phyloP scores from a whole-genome alignment of 2,888 invertebrate species.

The Neoascia interrupta region DNA sequence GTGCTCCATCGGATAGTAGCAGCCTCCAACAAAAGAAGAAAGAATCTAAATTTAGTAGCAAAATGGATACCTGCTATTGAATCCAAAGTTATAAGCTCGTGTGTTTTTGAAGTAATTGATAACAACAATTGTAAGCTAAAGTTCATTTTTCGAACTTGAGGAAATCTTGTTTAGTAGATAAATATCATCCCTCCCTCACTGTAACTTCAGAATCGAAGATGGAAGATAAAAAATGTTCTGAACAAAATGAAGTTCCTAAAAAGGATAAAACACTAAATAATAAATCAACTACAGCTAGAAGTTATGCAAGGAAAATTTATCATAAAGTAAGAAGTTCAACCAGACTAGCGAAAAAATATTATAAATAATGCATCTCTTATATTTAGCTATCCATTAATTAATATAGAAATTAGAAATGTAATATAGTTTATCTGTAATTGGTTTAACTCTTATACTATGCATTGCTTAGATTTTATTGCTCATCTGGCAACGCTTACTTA shows the following conservation, averaged over 20 bases:
- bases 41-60: not conserved
- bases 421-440: too few species aligned
- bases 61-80: constrained; percentile 31
- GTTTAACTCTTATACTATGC: too few species aligned
- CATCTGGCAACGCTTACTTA: too few species aligned
- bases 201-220: not conserved
- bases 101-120: constrained; percentile 14
- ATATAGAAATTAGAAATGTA: too few species aligned
- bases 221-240: not conserved
- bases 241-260: not conserved
- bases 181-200: constrained; percentile 21
- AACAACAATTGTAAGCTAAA: constrained; percentile 10
- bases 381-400: too few species aligned
- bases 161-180: constrained; percentile 23
- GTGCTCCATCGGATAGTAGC: too few species aligned
- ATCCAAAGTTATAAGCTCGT: constrained; percentile 12
- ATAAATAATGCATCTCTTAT: not conserved
- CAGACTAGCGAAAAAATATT: constrained; percentile 8
- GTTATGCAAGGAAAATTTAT: not conserved
- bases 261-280: too few species aligned
- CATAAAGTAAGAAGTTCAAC: constrained; percentile 7
- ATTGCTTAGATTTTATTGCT: too few species aligned
- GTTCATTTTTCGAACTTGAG: not conserved
- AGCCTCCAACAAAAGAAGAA: too few species aligned
- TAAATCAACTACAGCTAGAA: too few species aligned